Evolutionary conservation across 2,888 invertebrate species (phyloP).

Genomic region (Rosalia funebris): DNA sequence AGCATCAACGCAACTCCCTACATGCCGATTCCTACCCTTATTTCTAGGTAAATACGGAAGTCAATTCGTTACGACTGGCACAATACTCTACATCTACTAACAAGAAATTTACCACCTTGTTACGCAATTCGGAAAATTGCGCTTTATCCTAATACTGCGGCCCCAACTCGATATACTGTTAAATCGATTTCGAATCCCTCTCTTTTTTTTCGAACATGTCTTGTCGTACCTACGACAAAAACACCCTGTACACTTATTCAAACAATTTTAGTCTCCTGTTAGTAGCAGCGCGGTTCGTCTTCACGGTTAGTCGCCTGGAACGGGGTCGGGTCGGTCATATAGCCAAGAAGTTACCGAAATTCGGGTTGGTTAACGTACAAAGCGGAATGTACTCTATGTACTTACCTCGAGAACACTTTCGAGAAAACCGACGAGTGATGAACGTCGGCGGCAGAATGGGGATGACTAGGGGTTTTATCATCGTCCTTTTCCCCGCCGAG

Average conservation of each 20-base stretch:
- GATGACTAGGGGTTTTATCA: conserved; percentile 63
- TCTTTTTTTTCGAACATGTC: neutral
- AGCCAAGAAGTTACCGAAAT: conserved; percentile 17
- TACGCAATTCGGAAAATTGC: conserved; percentile 17
- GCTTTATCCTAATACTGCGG: conserved; percentile 13
- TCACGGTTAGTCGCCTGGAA: neutral
- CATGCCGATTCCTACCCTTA: too few relatives aligned
- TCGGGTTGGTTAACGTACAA: neutral
- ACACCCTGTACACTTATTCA: neutral
- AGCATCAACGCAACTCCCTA: too few relatives aligned
- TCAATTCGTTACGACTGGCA: too few relatives aligned
- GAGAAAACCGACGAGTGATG: conserved; percentile 82
- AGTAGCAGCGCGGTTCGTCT: neutral
- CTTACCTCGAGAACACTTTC: conserved; percentile 90
- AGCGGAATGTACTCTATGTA: conserved; percentile 4
- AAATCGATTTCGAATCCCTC: conserved; percentile 6
- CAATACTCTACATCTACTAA: conserved; percentile 11
- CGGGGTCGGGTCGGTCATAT: neutral
- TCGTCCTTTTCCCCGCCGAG: conserved; percentile 78
- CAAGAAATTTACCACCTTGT: conserved; percentile 9
- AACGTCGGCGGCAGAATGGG: conserved; percentile 65
- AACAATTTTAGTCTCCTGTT: neutral
- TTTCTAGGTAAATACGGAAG: too few relatives aligned
- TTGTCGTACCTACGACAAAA: conserved; percentile 16
- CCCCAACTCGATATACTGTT: conserved; percentile 18